Percentiles rank a stretch among this genome's conserved stretches.
phyloP scores from a whole-genome alignment of 1,140 invertebrate species.

The Drosophila prosaltans region DNA sequence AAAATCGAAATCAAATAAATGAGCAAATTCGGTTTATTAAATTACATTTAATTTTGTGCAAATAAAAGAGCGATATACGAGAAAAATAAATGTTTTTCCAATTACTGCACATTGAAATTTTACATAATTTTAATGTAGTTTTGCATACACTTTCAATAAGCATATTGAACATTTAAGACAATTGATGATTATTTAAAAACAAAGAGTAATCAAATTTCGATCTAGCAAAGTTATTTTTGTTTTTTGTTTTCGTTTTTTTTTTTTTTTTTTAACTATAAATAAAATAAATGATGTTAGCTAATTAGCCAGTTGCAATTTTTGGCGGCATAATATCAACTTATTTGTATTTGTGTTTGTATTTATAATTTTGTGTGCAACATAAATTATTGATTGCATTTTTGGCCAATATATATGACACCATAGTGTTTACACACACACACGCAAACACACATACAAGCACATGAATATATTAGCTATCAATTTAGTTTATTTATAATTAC shows the following conservation, averaged over 20 bases:
- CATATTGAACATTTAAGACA: neutral
- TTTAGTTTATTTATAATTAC: constrained; percentile 50
- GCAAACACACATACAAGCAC: neutral
- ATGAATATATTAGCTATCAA: constrained; percentile 36
- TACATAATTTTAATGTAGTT: neutral
- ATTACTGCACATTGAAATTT: neutral
- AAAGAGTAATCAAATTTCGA: constrained; percentile 7
- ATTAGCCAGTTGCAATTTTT: constrained; percentile 57
- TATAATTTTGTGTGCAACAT: constrained; percentile 32
- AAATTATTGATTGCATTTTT: constrained; percentile 53
- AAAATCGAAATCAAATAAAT: constrained; percentile 40
- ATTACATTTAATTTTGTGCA: constrained; percentile 55
- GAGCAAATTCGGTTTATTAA: constrained; percentile 60
- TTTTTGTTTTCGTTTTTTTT: constrained; percentile 5
- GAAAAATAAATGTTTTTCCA: constrained; percentile 12
- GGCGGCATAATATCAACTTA: constrained; percentile 14
- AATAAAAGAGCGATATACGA: constrained; percentile 26
- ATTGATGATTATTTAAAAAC: too few species aligned
- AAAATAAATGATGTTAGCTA: constrained; percentile 66
- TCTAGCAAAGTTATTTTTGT: neutral
- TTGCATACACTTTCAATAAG: neutral
- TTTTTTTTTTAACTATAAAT: constrained; percentile 35
- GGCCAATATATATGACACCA: constrained; percentile 2
- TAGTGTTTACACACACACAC: neutral
- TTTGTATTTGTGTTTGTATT: constrained; percentile 19